phyloP scores from a whole-genome alignment of 1,140 invertebrate species.

The Zaprionus ornatus region DNA sequence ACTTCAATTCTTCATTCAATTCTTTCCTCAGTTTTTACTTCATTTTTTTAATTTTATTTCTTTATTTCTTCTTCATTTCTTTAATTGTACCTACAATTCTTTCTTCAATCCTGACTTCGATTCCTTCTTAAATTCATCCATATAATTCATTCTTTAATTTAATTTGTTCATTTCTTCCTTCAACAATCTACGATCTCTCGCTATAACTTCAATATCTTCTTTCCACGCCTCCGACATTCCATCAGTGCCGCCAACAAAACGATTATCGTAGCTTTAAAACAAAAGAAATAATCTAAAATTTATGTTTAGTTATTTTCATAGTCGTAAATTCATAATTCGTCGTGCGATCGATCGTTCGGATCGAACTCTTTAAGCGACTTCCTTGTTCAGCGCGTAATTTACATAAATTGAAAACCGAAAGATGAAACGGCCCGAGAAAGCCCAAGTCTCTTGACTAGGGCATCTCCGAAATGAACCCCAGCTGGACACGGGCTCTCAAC shows the following conservation, averaged over 20 bases:
- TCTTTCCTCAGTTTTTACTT: too few relatives aligned
- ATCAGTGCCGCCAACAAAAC: background rate
- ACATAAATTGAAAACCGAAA: conserved; percentile 48
- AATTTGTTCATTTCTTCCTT: too few relatives aligned
- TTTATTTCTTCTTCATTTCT: too few relatives aligned
- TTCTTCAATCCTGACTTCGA: too few relatives aligned
- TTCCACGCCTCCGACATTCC: background rate
- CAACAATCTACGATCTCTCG: too few relatives aligned
- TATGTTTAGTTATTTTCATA: conserved; percentile 2
- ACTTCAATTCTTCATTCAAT: too few relatives aligned
- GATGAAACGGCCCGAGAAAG: conserved; percentile 44
- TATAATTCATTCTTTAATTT: too few relatives aligned
- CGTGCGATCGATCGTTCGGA: conserved; percentile 10
- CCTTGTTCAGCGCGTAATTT: conserved; percentile 47
- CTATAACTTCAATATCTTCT: background rate
- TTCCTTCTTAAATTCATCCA: too few relatives aligned
- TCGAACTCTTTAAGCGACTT: conserved; percentile 41
- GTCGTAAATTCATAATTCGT: conserved; percentile 54
- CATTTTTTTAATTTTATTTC: too few relatives aligned
- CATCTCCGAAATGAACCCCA: background rate
- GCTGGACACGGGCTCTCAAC: background rate
- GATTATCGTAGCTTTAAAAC: conserved; percentile 14
- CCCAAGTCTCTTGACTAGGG: conserved; percentile 4
- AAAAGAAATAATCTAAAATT: conserved; percentile 29
- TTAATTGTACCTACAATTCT: too few relatives aligned